A percentile compares a stretch with the other conserved stretches of the same genome.
Evolutionary conservation across 30 jellyfish, hydroid and myxozoan species (phyloP).

Genomic region (Turritopsis rubra): DNA sequence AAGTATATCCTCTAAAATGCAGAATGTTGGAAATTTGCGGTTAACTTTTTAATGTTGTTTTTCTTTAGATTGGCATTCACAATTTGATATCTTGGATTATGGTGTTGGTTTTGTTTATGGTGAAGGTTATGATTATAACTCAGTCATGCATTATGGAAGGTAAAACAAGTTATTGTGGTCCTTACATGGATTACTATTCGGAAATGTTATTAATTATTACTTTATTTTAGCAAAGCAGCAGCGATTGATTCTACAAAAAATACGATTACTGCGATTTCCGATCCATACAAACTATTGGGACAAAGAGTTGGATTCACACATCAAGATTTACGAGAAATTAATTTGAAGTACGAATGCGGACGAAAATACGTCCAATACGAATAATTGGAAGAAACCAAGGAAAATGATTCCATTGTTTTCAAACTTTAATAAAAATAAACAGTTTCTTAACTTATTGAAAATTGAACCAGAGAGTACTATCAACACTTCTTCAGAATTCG

Average conservation of each 20-base stretch:
- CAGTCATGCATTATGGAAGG: not conserved
- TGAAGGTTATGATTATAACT: not conserved
- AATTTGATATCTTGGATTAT: not conserved
- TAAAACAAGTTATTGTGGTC: not conserved
- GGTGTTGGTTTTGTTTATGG: not conserved
- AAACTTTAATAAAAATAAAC: too few relatives aligned
- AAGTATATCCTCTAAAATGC: too few relatives aligned
- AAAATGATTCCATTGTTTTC: too few relatives aligned
- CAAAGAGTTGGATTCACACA: not conserved
- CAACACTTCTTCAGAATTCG: too few relatives aligned
- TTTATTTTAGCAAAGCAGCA: not conserved
- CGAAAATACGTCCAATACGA: not conserved
- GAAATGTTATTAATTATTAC: too few relatives aligned
- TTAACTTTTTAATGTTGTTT: too few relatives aligned
- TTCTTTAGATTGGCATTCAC: not conserved
- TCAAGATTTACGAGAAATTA: not conserved
- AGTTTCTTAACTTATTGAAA: too few relatives aligned
- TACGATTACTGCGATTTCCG: not conserved
- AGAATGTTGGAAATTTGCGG: too few relatives aligned
- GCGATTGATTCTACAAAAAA: not conserved
- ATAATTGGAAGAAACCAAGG: not conserved
- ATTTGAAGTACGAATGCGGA: not conserved
- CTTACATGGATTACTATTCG: too few relatives aligned
- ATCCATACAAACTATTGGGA: not conserved
- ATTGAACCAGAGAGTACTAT: too few relatives aligned